A percentile compares a stretch with the other conserved stretches of the same genome.
Evolutionary conservation across 2,797 vertebrate species (phyloP).

Genomic region (Chaetophractus vellerosus): DNA sequence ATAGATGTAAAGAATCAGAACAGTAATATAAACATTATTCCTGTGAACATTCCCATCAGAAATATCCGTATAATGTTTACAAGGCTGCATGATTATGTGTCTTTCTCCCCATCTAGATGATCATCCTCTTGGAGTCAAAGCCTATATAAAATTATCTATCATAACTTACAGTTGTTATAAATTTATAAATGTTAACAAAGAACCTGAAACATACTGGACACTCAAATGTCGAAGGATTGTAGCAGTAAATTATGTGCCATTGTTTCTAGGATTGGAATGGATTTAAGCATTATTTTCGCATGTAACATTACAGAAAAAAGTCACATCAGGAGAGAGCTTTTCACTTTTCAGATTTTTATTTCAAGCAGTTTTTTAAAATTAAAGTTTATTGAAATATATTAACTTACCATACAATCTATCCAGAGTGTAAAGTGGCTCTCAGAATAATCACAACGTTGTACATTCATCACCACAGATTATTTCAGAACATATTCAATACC

Average conservation of each 20-base stretch:
- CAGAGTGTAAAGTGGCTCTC: no score
- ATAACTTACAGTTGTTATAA: no score
- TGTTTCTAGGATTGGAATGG: slow-evolving; percentile 3
- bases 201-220: not conserved
- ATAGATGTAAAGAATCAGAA: not conserved
- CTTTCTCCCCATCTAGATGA: not conserved
- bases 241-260: slow-evolving; percentile 39
- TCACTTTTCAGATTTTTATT: slow-evolving; percentile 37
- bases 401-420: no score
- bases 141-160: not conserved
- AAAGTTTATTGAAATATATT: no score
- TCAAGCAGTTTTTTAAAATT: not conserved
- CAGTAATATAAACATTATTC: not conserved
- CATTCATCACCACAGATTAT: no score
- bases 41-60: not conserved
- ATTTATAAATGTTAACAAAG: not conserved
- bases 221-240: slow-evolving; percentile 18
- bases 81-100: not conserved
- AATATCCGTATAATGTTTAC: not conserved
- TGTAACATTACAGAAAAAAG: slow-evolving; percentile 35
- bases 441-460: no score
- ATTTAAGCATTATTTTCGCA: not conserved
- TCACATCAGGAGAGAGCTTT: not conserved
- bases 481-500: no score
- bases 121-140: slow-evolving; percentile 11